These are phyloP conservation scores for Petrolisthes cinctipes DNA, from an alignment of 2,888 invertebrate genomes.

Conservation along the genomic window DNA sequence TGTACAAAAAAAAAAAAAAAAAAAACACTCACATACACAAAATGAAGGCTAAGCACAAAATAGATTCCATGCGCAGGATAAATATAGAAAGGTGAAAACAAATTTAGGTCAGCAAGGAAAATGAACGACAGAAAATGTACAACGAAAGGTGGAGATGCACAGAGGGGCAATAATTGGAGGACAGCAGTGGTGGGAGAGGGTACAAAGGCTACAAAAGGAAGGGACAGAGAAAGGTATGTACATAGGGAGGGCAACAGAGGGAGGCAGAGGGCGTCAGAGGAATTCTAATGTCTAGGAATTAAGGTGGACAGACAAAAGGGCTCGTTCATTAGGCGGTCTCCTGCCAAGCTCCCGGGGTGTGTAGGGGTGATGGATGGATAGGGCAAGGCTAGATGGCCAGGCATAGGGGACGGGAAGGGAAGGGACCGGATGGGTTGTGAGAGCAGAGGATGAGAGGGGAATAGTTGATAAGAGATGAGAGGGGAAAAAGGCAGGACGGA, in stretches of 20 bases:
- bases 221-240: background rate
- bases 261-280: background rate
- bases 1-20: too few relatives aligned
- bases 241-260: background rate
- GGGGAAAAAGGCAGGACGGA: background rate
- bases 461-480: background rate
- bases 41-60: too few relatives aligned
- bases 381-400: background rate
- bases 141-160: background rate
- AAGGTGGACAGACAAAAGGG: background rate
- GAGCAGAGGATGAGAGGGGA: background rate
- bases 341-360: background rate
- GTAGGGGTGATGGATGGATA: background rate
- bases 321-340: background rate
- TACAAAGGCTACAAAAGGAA: background rate
- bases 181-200: background rate
- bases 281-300: background rate
- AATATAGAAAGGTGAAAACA: background rate
- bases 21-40: too few relatives aligned
- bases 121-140: background rate
- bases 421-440: background rate
- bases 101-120: background rate
- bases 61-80: background rate
- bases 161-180: background rate
- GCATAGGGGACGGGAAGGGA: background rate